Base-by-base conservation (phyloP, 2,797 vertebrate species). In the Naso thynnoides region DNA sequence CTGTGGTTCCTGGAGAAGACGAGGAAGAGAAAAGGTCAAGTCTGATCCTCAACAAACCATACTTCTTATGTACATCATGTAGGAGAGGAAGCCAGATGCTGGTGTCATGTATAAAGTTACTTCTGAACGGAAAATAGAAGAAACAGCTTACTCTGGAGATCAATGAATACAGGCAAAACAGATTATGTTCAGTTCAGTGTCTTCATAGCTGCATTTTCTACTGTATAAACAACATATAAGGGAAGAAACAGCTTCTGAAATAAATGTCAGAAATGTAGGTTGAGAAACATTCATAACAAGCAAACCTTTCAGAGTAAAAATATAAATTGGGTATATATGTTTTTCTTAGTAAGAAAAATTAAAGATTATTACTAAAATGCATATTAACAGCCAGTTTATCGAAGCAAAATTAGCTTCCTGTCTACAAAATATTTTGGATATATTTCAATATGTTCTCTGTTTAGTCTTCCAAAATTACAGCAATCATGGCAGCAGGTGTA, bases 1-100 rank as follows among this genome's bases (percentile, higher is more conserved):
- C 97, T 0, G 95, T 97, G 19, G 97, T 99, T 79, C 98, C 98
- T 99, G 68, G 0, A 42, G 33, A 26, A 23, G n/a, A 81, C 61
- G 69, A 13, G 0, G 19, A 33, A 24, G 13, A 49, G 18, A 10
- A 4, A 47, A 14, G 33, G 23, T 49, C 52, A 26, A 73, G 48
- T 52, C 26, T 18, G 4, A 21, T 7, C 5, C 16, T 2, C 14
- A 33, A 11, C 6, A 23, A 26, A 27, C 3, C 5, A 23, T 31
- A 27, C 3, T 38, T 61, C 2, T 62, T 2, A 24, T 45, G 16
- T 26, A 15, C 21, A 38, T 19, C 14, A 10, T 23, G n/a, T 52
- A 27, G 33, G 19, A 57, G 24, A 29, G 15, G 23, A 4, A 42
- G 48, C 2, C 26, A 41, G 29, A 36, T 33, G 19, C 14, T 26